Evolutionary conservation across 2,797 vertebrate genomes (phyloP), one percentile per base, ranked within the genome.

Genomic region (Dromococcyx pavoninus): DNA sequence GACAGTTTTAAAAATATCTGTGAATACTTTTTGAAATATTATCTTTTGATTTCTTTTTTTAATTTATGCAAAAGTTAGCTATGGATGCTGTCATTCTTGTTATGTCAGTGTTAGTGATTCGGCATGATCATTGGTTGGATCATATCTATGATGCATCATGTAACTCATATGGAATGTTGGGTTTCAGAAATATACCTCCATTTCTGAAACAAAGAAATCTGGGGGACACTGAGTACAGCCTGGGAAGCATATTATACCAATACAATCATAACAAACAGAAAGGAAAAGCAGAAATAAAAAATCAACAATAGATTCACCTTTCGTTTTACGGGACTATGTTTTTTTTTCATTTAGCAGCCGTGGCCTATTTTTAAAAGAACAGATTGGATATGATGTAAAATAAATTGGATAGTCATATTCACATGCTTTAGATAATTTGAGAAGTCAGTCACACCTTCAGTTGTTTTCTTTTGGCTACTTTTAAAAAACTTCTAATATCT

Each of bases 161-260:
- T 37, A 75, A 75, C 17, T 77, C 37, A 76, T 53, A 37, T 85
- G 66, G 75, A 95, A 33, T 61, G 22, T 48, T 88, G 60, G 32
- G 28, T 93, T 93, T 89, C 24, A 92, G 89, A 85, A 94, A 69
- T 64, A 76, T 54, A 67, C 25, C 65, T 53, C 61, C 67, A 21
- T 88, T 95, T 93, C 73, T 91, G 77, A 66, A 50, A 80, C 84
- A 67, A 50, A 80, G 13, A 86, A 73, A 58, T 64, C 66, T 91
- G 73, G 24, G 43, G 87, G 35, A 41, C 21, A 74, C 61, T 82
- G 65, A 78, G 44, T 88, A 66, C 24, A 86, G 56, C 35, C 33
- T 39, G 28, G 27, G 65, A 33, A 79, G 37, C 41, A 60, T 37
- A 58, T 72, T 61, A 35, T 56, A 64, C 23, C 33, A 77, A 27